Conservation (phyloP, 1,140 invertebrate species). For the Penaeus vannamei region DNA sequence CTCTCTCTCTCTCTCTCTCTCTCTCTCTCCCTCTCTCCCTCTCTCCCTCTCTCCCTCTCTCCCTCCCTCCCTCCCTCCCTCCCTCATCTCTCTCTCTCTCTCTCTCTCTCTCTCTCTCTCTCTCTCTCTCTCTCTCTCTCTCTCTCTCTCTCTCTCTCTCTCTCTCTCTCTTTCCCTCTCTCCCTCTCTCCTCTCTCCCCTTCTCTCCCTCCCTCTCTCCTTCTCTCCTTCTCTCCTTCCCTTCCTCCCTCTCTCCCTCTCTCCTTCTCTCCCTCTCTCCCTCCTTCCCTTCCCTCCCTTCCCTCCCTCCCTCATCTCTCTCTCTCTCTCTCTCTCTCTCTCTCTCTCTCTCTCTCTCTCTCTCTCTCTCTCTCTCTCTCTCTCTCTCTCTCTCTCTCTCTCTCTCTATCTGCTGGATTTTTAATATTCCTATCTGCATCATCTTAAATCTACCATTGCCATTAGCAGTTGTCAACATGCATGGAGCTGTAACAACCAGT, state of each 20-base stretch:
- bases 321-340: neutral
- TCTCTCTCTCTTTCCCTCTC: constrained; percentile 1
- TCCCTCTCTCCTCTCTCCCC: neutral
- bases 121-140: neutral
- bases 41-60: neutral
- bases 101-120: neutral
- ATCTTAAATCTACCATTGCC: no score
- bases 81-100: no score
- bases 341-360: neutral
- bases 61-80: neutral
- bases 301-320: no score
- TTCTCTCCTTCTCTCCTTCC: neutral
- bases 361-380: neutral
- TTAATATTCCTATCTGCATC: neutral
- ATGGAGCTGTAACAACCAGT: no score
- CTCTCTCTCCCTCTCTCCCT: neutral
- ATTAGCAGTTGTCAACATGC: no score
- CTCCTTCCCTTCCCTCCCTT: neutral
- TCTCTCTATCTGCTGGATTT: no score
- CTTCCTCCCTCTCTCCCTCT: neutral
- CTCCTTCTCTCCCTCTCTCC: neutral
- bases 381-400: neutral
- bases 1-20: neutral
- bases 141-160: constrained; percentile 34
- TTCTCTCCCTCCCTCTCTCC: neutral